These are phyloP conservation scores for Dryomyza anilis DNA, from an alignment of 2,888 invertebrate species.

Conservation along the genomic window DNA sequence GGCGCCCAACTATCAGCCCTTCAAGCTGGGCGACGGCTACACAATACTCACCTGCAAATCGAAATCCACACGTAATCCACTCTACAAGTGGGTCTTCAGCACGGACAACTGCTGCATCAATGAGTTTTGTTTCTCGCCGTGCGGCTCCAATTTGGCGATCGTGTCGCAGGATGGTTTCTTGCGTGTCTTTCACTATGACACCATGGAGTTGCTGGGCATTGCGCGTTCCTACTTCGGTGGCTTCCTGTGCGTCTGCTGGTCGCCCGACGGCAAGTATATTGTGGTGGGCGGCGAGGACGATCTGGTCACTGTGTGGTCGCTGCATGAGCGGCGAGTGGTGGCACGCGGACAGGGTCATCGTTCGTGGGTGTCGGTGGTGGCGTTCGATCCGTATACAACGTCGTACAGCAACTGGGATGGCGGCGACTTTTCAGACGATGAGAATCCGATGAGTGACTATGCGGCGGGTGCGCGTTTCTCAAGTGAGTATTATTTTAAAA, in stretches of 20 bases:
- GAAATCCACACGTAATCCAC: constrained; percentile 93
- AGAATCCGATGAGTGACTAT: constrained; percentile 61
- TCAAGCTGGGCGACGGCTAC: constrained; percentile 93
- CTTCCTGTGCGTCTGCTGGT: constrained; percentile 96
- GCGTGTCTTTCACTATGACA: constrained; percentile 94
- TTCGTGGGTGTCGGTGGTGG: constrained; percentile 97
- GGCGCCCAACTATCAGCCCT: constrained; percentile 91
- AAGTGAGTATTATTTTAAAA: constrained; percentile 16
- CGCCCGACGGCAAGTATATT: constrained; percentile 93
- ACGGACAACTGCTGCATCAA: constrained; percentile 85
- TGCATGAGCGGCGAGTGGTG: constrained; percentile 88
- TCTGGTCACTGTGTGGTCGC: constrained; percentile 95
- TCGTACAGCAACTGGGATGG: constrained; percentile 70
- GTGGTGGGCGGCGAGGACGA: constrained; percentile 99
- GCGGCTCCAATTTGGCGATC: constrained; percentile 88
- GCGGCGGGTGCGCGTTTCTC: constrained; percentile 33
- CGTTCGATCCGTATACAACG: constrained; percentile 87
- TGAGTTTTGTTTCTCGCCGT: constrained; percentile 96
- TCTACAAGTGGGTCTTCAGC: constrained; percentile 89
- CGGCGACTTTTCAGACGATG: constrained; percentile 67
- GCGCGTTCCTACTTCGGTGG: constrained; percentile 98
- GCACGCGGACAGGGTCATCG: constrained; percentile 98
- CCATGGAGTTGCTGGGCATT: constrained; percentile 92
- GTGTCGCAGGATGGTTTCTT: constrained; percentile 95
- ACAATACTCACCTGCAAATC: constrained; percentile 95